Percentiles rank a stretch among this genome's conserved stretches.
phyloP scores from a whole-genome alignment of 2,888 invertebrate genomes.

The Clanis bilineata region DNA sequence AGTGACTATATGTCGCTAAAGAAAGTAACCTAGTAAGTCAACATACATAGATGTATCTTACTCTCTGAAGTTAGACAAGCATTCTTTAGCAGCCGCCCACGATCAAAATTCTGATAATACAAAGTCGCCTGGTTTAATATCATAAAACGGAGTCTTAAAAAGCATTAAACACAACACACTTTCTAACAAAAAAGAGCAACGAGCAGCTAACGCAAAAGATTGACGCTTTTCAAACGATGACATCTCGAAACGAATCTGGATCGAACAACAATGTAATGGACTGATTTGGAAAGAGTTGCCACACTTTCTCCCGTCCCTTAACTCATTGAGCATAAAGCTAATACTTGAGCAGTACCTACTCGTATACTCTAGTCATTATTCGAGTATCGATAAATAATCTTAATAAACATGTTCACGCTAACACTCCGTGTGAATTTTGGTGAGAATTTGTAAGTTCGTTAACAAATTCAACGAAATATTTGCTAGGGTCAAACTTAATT shows the following conservation, averaged over 20 bases:
- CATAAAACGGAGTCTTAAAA: constrained; percentile 14
- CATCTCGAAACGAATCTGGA: constrained; percentile 55
- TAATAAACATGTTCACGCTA: constrained; percentile 6
- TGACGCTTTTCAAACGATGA: constrained; percentile 41
- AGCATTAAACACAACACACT: constrained; percentile 33
- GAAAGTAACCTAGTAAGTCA: neutral
- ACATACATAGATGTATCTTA: too few species aligned
- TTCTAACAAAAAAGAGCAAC: constrained; percentile 55
- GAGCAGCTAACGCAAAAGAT: constrained; percentile 54
- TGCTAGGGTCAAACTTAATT: neutral
- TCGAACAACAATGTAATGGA: constrained; percentile 56
- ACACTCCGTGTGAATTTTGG: neutral
- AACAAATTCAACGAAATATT: neutral
- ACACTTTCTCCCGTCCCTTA: constrained; percentile 76
- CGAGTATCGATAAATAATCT: neutral
- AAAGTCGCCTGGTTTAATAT: neutral
- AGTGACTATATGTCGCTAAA: neutral
- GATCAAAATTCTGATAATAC: too few species aligned
- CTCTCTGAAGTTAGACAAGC: too few species aligned
- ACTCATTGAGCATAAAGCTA: constrained; percentile 37
- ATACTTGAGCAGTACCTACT: neutral
- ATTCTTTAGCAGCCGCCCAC: too few species aligned
- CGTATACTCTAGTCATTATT: neutral
- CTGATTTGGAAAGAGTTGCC: constrained; percentile 63
- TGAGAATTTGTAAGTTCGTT: constrained; percentile 1